Evolutionary conservation across 2,888 invertebrate genomes (phyloP), one percentile per base, ranked within the genome.

Genomic region (Gasteruption jaculator): DNA sequence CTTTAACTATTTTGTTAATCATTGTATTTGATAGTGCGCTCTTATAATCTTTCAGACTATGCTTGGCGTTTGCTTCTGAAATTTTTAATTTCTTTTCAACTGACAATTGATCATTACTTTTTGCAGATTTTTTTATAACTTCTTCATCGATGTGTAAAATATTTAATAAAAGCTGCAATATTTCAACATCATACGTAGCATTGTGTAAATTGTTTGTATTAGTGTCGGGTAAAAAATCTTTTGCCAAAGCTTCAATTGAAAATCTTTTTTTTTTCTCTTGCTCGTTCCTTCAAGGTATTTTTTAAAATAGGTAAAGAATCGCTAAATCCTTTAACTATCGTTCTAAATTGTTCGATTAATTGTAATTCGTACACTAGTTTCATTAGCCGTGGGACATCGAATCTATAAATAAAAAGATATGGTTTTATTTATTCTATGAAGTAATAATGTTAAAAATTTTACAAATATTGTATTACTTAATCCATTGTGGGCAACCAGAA

Each of bases 401-500:
- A 38, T 11, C 20, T 29, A 7, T 11, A 27, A 4, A 20, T 4
- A n/a, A 29, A 20, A 29, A 8, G 6, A 10, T n/a, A 34, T 10
- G 3, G 25, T 14, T 11, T 21, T 22, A 22, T 34, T 22, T 25
- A 14, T 6, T 7, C 7, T n/a, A n/a, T n/a, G n/a, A n/a, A n/a
- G n/a, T n/a, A n/a, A n/a, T n/a, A n/a, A n/a, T n/a, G n/a, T n/a
- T n/a, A n/a, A 14, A 34, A 5, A 34, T 22, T 22, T 16, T 3
- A n/a, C n/a, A 10, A 22, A n/a, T 8, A 25, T 14, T 38, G 15
- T 10, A 4, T 19, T 22, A 20, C 11, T 4, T 30, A 29, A 29
- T 24, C 29, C 38, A 20, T 29, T 38, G 15, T 38, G 36, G 4
- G 36, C 36, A 3, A 36, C 5, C 10, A 26, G 18, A 16, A 36